A percentile compares a stretch with the other conserved stretches of the same genome.
phyloP scores from a whole-genome alignment of 2,888 invertebrate genomes.

The Itoplectis maculator region DNA sequence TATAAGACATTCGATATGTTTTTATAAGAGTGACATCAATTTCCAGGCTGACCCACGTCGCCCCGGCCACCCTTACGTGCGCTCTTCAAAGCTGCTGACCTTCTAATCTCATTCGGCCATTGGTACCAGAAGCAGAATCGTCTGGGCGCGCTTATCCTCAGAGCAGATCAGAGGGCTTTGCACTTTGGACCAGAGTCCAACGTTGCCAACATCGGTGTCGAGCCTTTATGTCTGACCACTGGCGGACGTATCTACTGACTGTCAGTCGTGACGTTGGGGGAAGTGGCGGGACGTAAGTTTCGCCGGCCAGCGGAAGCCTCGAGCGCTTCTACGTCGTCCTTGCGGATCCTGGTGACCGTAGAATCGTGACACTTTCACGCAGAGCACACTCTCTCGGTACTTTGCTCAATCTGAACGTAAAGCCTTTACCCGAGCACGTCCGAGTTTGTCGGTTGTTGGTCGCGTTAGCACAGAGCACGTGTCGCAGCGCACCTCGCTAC shows the following conservation, averaged over 20 bases:
- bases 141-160: constrained; percentile 7
- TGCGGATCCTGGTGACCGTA: neutral
- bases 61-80: neutral
- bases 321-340: neutral
- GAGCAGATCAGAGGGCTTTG: neutral
- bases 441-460: constrained; percentile 57
- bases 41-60: neutral
- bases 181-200: neutral
- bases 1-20: neutral
- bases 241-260: constrained; percentile 42
- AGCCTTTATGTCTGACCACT: constrained; percentile 40
- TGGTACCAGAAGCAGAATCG: neutral
- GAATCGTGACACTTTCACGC: constrained; percentile 54
- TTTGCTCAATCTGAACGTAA: constrained; percentile 33
- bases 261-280: neutral
- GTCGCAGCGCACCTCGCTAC: constrained; percentile 24
- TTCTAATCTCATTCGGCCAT: neutral
- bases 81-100: constrained; percentile 5
- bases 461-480: constrained; percentile 34
- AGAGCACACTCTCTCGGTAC: constrained; percentile 34
- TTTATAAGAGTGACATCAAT: neutral
- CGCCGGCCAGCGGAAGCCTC: neutral
- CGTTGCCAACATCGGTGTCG: neutral
- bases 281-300: constrained; percentile 13
- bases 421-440: constrained; percentile 54